Conservation (phyloP, 2,888 invertebrate genomes). For the Crocallis elinguaria region DNA sequence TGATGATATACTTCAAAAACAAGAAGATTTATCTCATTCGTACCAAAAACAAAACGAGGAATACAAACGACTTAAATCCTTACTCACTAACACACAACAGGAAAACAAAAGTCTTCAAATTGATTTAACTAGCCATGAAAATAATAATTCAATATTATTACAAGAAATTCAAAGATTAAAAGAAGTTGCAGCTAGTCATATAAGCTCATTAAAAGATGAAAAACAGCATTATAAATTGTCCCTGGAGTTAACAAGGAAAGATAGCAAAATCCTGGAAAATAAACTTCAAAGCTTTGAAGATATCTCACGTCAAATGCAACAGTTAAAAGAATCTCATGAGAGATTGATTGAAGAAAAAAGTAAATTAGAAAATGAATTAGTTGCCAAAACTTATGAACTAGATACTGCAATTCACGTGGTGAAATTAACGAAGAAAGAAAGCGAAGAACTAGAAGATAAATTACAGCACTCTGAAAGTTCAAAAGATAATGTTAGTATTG, state of each 20-base stretch:
- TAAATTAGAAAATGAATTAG: conserved; percentile 53
- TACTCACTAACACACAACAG: conserved; percentile 42
- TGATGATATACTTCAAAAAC: conserved; percentile 45
- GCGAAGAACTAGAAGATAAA: conserved; percentile 48
- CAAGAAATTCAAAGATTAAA: conserved; percentile 59
- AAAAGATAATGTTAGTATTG: conserved; percentile 45
- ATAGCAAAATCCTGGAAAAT: conserved; percentile 55
- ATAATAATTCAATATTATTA: conserved; percentile 48
- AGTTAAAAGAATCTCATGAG: conserved; percentile 50
- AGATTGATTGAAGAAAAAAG: conserved; percentile 50
- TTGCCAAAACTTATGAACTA: conserved; percentile 48
- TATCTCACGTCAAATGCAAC: conserved; percentile 46
- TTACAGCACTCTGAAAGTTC: conserved; percentile 47
- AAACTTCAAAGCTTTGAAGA: conserved; percentile 52
- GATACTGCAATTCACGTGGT: conserved; percentile 48
- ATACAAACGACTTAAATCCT: conserved; percentile 45
- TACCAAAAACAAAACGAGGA: conserved; percentile 44
- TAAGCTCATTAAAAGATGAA: conserved; percentile 54
- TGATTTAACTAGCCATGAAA: conserved; percentile 43
- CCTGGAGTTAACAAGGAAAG: conserved; percentile 53
- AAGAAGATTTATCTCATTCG: conserved; percentile 44
- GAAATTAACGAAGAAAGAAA: conserved; percentile 54
- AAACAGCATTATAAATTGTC: conserved; percentile 51
- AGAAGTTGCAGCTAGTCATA: conserved; percentile 46
- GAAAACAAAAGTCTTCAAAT: conserved; percentile 49